These are phyloP conservation scores for Prunella himalayana DNA, from an alignment of 2,113 vertebrate genomes.

Conservation along the genomic window DNA sequence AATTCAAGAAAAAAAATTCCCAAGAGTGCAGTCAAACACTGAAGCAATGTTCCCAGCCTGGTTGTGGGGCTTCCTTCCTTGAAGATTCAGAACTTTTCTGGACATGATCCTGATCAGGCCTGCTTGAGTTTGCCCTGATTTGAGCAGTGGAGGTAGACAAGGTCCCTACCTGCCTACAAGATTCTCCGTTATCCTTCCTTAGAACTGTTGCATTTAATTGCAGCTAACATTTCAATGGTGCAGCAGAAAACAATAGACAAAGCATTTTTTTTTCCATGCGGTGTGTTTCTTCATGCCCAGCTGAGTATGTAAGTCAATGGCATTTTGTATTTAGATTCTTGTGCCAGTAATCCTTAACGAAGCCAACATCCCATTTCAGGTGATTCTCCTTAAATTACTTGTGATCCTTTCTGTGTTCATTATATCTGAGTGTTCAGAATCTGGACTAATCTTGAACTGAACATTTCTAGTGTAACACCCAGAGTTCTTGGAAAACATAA, in stretches of 20 bases:
- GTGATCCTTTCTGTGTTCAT: background rate
- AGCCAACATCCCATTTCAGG: background rate
- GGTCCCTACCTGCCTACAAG: background rate
- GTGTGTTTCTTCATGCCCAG: background rate
- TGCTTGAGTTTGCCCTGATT: background rate
- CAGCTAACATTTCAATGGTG: background rate
- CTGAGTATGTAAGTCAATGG: background rate
- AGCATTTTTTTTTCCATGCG: background rate
- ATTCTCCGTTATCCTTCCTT: background rate
- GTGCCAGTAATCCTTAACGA: background rate
- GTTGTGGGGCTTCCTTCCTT: background rate
- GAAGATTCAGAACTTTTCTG: background rate
- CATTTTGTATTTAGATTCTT: background rate
- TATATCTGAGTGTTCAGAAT: background rate
- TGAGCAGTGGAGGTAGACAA: background rate
- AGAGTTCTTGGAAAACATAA: background rate
- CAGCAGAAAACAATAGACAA: background rate
- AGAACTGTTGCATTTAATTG: background rate
- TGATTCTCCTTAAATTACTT: background rate
- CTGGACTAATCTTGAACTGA: background rate
- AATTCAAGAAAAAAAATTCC: background rate
- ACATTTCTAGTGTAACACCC: background rate
- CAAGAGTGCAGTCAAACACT: fast-evolving
- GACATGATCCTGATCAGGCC: background rate
- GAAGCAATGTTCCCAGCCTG: background rate